Evolutionary conservation across 2,888 invertebrate species (phyloP), one percentile per base, ranked within the genome.

Genomic region (Hydrotaea diabolus): DNA sequence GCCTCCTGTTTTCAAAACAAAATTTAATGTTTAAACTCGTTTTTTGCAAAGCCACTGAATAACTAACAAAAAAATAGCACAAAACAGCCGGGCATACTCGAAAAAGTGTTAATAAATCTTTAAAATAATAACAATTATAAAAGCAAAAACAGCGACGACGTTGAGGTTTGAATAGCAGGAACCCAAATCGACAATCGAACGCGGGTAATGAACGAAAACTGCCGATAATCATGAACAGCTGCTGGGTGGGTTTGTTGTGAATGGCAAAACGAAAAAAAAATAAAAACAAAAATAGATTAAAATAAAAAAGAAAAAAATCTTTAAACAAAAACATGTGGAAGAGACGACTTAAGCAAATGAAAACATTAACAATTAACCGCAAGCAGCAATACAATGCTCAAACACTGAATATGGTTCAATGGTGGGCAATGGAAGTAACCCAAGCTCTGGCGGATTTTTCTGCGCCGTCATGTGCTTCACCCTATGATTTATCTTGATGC

Each of bases 161-260:
- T 15, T 36, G 19, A 53, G 31, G 31, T 31, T 31, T 31, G 31
- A 31, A 31, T 31, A 7, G 7, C 2, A 31, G 31, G 31, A 31
- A 31, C 7, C 31, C 3, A 31, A 31, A 31, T 2, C 31, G 7
- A 31, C 31, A 7, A n/a, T 31, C 31, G 31, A 49, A 71, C 15
- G 23, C 36, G 8, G 8, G 3, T 3, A 39, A 8, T 39, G 15
- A 8, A 57, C 53, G 5, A 55, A 8, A 36, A 77, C 83, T 71
- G 11, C n/a, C 15, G 9, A 59, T 59, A 59, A 59, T 49, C 19
- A 66, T n/a, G 74, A 71, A 75, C 72, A 57, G 76, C 74, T 71
- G 71, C 55, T 72, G 26, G 31, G 39, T 73, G 64, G n/a, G 26
- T 76, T 62, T 55, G 23, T 26, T 23, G 59, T 21, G 21, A 59